phyloP scores from a whole-genome alignment of 2,113 vertebrate species.

The Mastomys natalensis region DNA sequence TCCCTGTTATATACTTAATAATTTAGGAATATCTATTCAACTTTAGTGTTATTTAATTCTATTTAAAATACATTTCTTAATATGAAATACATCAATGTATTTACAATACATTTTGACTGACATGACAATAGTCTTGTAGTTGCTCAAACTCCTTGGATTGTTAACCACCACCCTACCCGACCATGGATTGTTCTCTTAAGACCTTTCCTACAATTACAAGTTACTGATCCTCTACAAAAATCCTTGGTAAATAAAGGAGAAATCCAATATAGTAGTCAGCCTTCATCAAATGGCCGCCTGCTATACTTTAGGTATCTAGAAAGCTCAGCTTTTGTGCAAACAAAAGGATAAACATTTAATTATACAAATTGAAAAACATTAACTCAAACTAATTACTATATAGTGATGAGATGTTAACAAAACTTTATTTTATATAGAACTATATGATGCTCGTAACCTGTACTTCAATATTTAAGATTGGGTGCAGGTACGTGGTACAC shows the following conservation, averaged over 20 bases:
- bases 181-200: no score
- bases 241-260: background rate
- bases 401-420: background rate
- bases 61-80: background rate
- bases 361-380: background rate
- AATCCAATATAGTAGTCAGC: accelerated
- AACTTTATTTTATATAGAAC: background rate
- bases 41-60: background rate
- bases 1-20: background rate
- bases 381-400: background rate
- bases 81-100: background rate
- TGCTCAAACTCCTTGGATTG: no score
- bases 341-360: background rate
- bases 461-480: constrained; percentile 6
- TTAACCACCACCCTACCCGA: accelerated
- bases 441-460: background rate
- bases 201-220: no score
- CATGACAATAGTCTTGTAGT: background rate
- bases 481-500: background rate
- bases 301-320: accelerated
- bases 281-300: background rate
- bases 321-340: background rate
- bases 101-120: background rate
- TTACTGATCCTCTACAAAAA: background rate
- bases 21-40: background rate